Percentiles rank a stretch among this genome's conserved stretches.
Evolutionary conservation across 2,797 vertebrate species (phyloP).

Genomic region (Tympanoctomys barrerae): DNA sequence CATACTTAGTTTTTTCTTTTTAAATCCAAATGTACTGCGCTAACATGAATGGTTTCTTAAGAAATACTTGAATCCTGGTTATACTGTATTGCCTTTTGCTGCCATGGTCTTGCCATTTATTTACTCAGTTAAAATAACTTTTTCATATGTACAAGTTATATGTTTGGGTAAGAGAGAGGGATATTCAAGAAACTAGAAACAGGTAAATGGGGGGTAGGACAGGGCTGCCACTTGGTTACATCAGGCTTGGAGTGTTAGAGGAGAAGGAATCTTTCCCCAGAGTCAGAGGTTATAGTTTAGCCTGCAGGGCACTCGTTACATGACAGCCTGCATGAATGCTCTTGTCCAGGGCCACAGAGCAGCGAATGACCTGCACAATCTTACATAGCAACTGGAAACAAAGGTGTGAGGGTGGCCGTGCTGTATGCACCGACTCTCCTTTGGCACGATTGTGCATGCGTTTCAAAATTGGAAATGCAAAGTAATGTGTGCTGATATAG

Average conservation of each 20-base stretch:
- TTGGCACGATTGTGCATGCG: not conserved
- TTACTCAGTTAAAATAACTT: constrained; percentile 19
- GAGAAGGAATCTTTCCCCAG: not conserved
- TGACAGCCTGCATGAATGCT: not conserved
- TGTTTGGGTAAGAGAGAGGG: not conserved
- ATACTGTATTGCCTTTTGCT: not conserved
- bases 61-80: not conserved
- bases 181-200: not conserved
- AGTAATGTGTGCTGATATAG: not conserved
- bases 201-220: too few species aligned
- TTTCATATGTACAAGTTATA: not conserved
- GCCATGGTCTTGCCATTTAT: not conserved
- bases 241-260: not conserved
- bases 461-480: constrained; percentile 24
- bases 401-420: not conserved
- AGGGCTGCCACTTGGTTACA: not conserved
- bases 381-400: not conserved
- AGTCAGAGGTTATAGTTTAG: not conserved
- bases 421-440: not conserved
- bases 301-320: not conserved
- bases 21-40: constrained; percentile 35
- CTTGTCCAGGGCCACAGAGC: not conserved
- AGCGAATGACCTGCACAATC: not conserved
- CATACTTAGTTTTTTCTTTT: constrained; percentile 44
- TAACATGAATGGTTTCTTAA: not conserved